Evolutionary conservation across 1,140 invertebrate genomes (phyloP).

Genomic region (Forficula auricularia): DNA sequence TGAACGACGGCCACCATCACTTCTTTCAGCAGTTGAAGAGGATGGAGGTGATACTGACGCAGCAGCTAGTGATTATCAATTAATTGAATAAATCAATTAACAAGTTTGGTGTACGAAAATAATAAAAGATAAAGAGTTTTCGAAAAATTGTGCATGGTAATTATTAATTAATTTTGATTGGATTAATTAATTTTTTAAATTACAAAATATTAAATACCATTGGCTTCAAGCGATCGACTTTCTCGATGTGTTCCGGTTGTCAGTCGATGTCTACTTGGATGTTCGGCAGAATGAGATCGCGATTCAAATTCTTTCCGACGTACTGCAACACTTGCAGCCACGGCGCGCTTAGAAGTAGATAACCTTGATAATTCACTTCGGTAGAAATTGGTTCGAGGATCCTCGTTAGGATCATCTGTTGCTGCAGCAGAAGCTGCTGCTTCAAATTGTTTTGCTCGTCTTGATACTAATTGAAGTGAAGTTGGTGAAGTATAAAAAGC

Average conservation of each 20-base stretch:
- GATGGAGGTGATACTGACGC: no score
- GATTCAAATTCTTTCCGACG: conserved; percentile 57
- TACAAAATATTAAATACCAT: no score
- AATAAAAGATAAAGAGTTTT: no score
- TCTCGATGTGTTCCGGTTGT: conserved; percentile 18
- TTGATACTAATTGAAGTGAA: conserved; percentile 44
- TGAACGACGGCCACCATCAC: no score
- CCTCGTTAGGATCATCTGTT: conserved; percentile 33
- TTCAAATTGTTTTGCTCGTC: conserved; percentile 55
- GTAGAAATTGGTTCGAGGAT: conserved; percentile 42
- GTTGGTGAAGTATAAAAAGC: conserved; percentile 15
- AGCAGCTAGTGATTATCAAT: no score
- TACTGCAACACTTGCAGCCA: conserved; percentile 46
- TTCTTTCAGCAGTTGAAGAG: no score
- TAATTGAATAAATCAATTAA: no score
- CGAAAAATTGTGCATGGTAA: no score
- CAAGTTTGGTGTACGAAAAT: no score
- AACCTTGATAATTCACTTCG: conserved; percentile 53
- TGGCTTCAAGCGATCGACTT: conserved; percentile 27
- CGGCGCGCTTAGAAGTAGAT: conserved; percentile 42
- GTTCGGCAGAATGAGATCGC: conserved; percentile 23
- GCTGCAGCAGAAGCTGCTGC: conserved; percentile 34
- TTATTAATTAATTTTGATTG: no score
- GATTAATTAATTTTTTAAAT: no score
- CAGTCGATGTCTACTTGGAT: conserved; percentile 12